These are phyloP conservation scores for Brachionus paranguensis DNA, from an alignment of 1,140 invertebrate genomes.

Conservation along the genomic window DNA sequence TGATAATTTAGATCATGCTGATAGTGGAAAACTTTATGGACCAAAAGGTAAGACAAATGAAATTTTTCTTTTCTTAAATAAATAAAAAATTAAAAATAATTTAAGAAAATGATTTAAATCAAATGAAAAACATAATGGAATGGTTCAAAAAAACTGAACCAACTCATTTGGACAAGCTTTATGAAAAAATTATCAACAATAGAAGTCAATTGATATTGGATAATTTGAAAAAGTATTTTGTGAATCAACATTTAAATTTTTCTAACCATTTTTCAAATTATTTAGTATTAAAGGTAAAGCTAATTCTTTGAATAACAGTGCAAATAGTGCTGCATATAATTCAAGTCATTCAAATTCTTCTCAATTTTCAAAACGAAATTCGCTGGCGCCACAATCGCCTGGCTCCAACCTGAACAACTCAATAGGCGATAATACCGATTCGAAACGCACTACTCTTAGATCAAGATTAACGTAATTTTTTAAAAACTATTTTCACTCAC, in stretches of 20 bases:
- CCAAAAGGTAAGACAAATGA: background rate
- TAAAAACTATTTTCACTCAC: background rate
- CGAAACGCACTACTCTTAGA: background rate
- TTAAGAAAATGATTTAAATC: conserved; percentile 2
- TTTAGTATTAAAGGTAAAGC: background rate
- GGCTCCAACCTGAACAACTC: background rate
- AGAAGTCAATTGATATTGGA: conserved; percentile 12
- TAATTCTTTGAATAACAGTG: background rate
- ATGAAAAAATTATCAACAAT: background rate
- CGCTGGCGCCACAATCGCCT: background rate
- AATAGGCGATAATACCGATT: background rate
- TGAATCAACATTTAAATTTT: background rate
- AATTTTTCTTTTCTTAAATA: background rate
- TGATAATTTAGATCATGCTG: background rate
- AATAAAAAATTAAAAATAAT: background rate
- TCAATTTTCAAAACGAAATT: background rate
- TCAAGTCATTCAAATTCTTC: background rate
- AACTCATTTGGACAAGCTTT: conserved; percentile 9
- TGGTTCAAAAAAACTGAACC: conserved; percentile 19
- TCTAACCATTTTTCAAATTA: background rate
- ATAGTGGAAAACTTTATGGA: background rate
- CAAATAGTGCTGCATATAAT: background rate
- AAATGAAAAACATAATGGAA: conserved; percentile 22
- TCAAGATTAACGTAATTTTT: conserved; percentile 20
- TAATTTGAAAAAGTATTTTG: background rate